phyloP scores from a whole-genome alignment of 2,113 vertebrate species.

The Apeltes quadracus region DNA sequence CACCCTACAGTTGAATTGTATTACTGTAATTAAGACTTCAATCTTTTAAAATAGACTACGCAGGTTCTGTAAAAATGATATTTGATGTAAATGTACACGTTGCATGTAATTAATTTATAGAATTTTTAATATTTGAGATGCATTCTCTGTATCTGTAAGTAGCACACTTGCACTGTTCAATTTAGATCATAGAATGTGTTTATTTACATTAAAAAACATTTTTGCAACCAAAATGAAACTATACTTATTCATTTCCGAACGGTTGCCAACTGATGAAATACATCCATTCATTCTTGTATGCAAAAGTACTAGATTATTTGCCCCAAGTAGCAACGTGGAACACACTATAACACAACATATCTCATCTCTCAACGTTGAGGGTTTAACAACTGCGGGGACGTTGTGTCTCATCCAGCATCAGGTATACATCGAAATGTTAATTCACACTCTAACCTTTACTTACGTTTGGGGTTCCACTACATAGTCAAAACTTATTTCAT shows the following conservation, averaged over 20 bases:
- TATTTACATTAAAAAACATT: constrained; percentile 70
- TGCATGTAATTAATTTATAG: neutral
- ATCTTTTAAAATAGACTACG: constrained; percentile 9
- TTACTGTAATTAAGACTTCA: neutral
- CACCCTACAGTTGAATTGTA: neutral
- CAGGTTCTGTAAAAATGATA: neutral
- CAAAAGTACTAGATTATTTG: neutral
- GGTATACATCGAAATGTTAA: neutral
- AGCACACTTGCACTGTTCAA: neutral
- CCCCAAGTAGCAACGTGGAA: neutral
- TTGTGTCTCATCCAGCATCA: neutral
- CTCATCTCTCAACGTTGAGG: neutral
- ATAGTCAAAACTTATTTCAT: neutral
- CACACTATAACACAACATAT: neutral
- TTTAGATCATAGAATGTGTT: constrained; percentile 55
- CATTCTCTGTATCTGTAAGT: neutral
- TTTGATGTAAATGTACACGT: constrained; percentile 7
- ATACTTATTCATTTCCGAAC: neutral
- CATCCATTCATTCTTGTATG: constrained; percentile 7
- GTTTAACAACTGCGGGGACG: no score
- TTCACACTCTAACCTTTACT: constrained; percentile 1
- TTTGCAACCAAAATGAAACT: constrained; percentile 50
- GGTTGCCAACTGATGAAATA: neutral
- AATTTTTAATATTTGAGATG: neutral
- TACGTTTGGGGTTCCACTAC: neutral